Base-by-base conservation (phyloP, 2,797 vertebrate genomes). In the Notolepis coatsorum region DNA sequence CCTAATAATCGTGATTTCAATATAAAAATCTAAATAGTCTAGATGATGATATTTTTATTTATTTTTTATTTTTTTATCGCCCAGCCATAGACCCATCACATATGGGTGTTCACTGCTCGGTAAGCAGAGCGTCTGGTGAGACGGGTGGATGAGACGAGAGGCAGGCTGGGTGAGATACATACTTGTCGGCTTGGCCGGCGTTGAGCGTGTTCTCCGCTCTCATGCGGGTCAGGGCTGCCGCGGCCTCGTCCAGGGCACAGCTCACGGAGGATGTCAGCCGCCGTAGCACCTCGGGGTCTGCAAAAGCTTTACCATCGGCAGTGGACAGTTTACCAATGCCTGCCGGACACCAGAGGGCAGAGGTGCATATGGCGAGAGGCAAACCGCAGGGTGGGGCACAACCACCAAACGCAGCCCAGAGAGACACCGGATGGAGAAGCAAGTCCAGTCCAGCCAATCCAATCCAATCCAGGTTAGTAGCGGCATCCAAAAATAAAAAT, bases 261-360 rank as follows among this genome's bases (percentile, higher is more conserved):
- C 97, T 99, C 86, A 99, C 97, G 5, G 97, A 99, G 30, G 97
- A 99, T 1, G 97, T 99, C 92, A 99, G 88, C 79, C 97, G 95
- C 46, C 97, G 94, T 72, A 99, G 96, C 66, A 99, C 97, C 86
- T 99, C 97, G 0, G 97, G 97, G 94, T 99, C 97, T 96, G 97
- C 97, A 95, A 99, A 99, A 94, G 97, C 97, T 98, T 99, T 99
- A 92, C 97, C 97, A 95, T 99, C 97, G 88, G 97, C 96, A 94
- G 97, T 99, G 92, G 97, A 99, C 88, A 99, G 94, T 95, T 99
- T 99, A 96, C 97, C 97, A 92, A 99, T 98, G 92, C 97, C 97
- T 99, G 93, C 90, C 88, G 82, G 89, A 82, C 87, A 92, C 88
- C 91, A 82, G 80, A 88, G 45, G 86, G 90, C 84, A 91, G 86